Evolutionary conservation across 2,797 vertebrate genomes (phyloP).

Genomic region (Uromys caudimaculatus): DNA sequence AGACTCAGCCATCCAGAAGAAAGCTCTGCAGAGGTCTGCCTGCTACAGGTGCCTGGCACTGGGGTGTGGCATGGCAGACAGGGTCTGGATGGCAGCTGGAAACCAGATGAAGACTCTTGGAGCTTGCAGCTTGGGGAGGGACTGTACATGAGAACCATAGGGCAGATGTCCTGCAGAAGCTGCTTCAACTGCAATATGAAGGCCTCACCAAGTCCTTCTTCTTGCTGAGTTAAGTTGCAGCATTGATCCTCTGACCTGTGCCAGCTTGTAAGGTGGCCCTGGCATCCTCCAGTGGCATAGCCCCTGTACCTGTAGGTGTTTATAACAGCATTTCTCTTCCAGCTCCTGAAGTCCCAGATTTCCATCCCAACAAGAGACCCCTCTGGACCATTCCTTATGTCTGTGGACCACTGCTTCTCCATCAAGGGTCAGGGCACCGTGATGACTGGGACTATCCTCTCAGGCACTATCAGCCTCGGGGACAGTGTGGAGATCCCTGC

Average conservation of each 20-base stretch:
- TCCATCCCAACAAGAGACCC: conserved; percentile 96
- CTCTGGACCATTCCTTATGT: conserved; percentile 95
- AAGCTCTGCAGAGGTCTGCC: background rate
- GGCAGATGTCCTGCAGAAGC: background rate
- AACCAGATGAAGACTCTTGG: background rate
- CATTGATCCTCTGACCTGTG: background rate
- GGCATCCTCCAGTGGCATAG: background rate
- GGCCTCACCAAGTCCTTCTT: background rate
- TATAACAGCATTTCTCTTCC: conserved; percentile 77
- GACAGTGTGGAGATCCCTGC: conserved; percentile 98
- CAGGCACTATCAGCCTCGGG: conserved; percentile 94
- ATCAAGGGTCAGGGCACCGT: conserved; percentile 99
- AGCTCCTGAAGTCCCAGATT: conserved; percentile 96
- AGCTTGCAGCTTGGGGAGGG: background rate
- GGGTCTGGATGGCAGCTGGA: background rate
- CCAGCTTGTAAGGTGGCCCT: background rate
- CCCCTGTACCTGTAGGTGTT: background rate
- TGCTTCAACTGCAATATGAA: background rate
- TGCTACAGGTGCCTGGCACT: background rate
- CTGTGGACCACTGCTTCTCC: conserved; percentile 99
- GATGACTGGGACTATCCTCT: conserved; percentile 98
- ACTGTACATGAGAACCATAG: background rate
- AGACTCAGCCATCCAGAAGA: background rate
- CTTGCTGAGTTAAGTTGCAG: background rate
- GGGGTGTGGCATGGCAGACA: no score